Conservation (phyloP, 35 echinoderm and acorn worm species). For the Heliocidaris tuberculata region DNA sequence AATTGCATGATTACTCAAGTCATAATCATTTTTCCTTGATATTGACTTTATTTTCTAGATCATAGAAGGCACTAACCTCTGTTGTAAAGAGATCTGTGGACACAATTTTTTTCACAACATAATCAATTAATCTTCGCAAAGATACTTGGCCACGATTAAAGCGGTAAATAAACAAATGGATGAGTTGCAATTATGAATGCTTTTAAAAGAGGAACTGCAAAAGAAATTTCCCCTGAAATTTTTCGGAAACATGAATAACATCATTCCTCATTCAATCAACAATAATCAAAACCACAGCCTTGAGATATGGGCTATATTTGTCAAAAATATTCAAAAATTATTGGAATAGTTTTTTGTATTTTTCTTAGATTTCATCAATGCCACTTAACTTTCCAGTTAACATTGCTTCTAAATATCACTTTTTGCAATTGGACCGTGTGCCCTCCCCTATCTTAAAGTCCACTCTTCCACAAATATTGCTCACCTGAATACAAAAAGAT, state of each 20-base stretch:
- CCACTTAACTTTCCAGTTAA: background rate
- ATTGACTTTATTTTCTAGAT: background rate
- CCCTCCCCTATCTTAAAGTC: background rate
- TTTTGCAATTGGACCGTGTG: background rate
- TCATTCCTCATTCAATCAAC: background rate
- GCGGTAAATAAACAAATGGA: background rate
- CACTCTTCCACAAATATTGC: background rate
- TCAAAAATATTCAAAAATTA: background rate
- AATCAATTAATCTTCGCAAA: background rate
- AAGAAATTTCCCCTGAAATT: background rate
- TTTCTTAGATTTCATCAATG: background rate
- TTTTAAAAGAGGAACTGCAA: background rate
- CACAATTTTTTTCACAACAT: background rate
- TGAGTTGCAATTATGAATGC: background rate
- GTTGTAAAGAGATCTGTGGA: background rate
- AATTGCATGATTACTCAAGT: background rate
- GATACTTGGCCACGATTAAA: background rate
- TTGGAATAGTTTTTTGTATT: too few species aligned
- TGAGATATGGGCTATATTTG: background rate
- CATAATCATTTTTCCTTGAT: background rate
- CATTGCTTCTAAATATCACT: background rate
- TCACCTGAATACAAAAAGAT: slow-evolving; percentile 6
- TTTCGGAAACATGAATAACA: background rate
- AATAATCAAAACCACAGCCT: background rate
- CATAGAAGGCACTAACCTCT: background rate